Evolutionary conservation across 2,888 invertebrate genomes (phyloP), one percentile per base, ranked within the genome.

Genomic region (Anthoptus insignis): DNA sequence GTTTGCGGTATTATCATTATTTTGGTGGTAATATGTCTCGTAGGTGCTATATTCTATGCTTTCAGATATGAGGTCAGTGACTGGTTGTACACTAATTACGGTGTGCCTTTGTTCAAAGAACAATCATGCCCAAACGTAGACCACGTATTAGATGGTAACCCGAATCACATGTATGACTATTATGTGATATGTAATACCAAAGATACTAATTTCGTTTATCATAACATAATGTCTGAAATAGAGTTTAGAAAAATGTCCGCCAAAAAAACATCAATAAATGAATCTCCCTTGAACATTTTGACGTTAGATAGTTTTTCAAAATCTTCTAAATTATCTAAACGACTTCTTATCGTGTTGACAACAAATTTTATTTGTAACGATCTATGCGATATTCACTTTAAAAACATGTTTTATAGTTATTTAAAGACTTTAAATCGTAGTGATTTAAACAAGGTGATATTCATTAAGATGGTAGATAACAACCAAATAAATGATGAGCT

Each of bases 121-220:
- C 95, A 97, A 75, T 96, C 96, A 4, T 93, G 93, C 76, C 88
- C 92, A 52, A 90, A 88, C 65, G 91, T 92, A 29, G 91, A 92
- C 71, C 90, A 96, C 75, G 95, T 96, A 50, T 94, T 96, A 64
- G 94, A 96, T 66, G 95, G 96, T 16, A 94, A 95, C 70, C 91
- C 96, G 32, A 96, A 96, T 81, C 95, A 97, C 72, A 93, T 97
- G 71, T 97, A 97, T 86, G 98, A 98, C 84, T 97, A 97, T 70
- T 98, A 98, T 89, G 95, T 98, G 85, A 96, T 97, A 77, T 98
- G 98, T 89, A 97, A 97, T 88, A 96, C 96, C 85, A 96, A 96
- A 86, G 97, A 98, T 94, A 96, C 91, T 80, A 96, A 91, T 94
- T 96, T 94, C 72, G 94, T 95, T 88, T 96, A 87, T 87, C 95